A percentile compares a stretch with the other conserved stretches of the same genome.
Conservation (phyloP, 2,113 vertebrate genomes). For the Bothrops jararaca region DNA sequence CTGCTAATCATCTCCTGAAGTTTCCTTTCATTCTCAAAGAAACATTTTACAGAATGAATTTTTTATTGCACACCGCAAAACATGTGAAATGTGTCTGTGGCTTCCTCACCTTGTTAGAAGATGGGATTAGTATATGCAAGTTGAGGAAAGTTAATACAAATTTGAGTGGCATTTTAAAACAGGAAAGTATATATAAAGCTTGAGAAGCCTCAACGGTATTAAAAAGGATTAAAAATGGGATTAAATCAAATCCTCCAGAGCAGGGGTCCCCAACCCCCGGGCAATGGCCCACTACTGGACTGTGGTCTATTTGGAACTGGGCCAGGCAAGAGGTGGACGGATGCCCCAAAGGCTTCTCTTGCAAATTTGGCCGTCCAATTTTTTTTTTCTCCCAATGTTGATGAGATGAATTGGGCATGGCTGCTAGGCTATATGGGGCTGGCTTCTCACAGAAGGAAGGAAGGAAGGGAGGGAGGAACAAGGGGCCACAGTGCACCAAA, state of each 20-base stretch:
- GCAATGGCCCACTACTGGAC: too few relatives aligned
- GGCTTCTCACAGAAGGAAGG: too few relatives aligned
- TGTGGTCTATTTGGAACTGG: background rate
- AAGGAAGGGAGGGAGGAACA: too few relatives aligned
- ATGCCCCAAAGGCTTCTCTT: background rate
- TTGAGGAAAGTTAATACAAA: background rate
- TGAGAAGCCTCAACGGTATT: background rate
- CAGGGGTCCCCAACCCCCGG: too few relatives aligned
- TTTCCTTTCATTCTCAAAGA: background rate
- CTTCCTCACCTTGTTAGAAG: background rate
- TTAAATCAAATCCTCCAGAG: background rate
- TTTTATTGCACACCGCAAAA: background rate
- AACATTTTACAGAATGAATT: background rate
- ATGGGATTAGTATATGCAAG: background rate
- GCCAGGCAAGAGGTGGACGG: accelerated
- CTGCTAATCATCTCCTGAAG: background rate
- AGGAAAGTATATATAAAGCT: background rate
- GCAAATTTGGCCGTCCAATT: too few relatives aligned
- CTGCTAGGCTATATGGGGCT: too few relatives aligned
- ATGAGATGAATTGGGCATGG: too few relatives aligned
- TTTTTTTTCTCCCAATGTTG: too few relatives aligned
- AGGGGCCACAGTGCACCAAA: background rate
- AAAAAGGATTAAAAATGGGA: background rate
- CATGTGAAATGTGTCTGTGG: background rate
- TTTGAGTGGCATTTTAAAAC: background rate